A percentile compares a stretch with the other conserved stretches of the same genome.
These are phyloP conservation scores for Chiroxiphia lanceolata DNA, from an alignment of 2,797 vertebrate species.

Conservation along the genomic window DNA sequence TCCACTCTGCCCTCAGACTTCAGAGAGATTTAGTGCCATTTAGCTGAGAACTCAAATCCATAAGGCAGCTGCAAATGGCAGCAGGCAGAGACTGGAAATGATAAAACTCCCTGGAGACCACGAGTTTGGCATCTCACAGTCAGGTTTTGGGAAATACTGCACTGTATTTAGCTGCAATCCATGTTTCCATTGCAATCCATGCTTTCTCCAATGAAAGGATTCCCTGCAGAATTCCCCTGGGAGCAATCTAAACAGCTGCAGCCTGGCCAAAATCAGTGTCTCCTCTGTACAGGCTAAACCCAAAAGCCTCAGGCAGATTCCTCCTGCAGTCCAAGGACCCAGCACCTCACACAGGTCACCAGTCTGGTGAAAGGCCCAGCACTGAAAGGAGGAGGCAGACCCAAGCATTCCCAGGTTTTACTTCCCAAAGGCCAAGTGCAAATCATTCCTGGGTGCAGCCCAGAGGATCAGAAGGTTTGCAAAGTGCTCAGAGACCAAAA, in stretches of 20 bases:
- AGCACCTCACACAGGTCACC: neutral
- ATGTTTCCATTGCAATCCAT: neutral
- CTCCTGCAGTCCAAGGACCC: neutral
- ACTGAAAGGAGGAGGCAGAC: accelerated
- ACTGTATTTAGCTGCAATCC: neutral
- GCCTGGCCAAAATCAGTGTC: neutral
- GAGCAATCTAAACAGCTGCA: neutral
- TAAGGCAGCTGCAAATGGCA: neutral
- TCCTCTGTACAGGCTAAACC: neutral
- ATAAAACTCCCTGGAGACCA: neutral
- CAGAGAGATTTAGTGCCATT: neutral
- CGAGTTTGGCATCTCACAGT: neutral
- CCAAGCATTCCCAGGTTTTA: neutral
- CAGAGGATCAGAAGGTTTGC: neutral
- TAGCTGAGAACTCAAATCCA: neutral
- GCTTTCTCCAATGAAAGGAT: neutral
- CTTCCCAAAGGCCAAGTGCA: neutral
- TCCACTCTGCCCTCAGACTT: neutral
- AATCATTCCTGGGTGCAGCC: neutral
- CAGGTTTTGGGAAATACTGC: neutral
- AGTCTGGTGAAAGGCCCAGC: neutral
- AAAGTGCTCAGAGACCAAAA: neutral
- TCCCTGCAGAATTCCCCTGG: neutral
- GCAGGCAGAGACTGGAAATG: neutral
- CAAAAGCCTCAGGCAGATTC: neutral